These are phyloP conservation scores for Climacteris rufus DNA, from an alignment of 2,113 vertebrate genomes.

Conservation along the genomic window DNA sequence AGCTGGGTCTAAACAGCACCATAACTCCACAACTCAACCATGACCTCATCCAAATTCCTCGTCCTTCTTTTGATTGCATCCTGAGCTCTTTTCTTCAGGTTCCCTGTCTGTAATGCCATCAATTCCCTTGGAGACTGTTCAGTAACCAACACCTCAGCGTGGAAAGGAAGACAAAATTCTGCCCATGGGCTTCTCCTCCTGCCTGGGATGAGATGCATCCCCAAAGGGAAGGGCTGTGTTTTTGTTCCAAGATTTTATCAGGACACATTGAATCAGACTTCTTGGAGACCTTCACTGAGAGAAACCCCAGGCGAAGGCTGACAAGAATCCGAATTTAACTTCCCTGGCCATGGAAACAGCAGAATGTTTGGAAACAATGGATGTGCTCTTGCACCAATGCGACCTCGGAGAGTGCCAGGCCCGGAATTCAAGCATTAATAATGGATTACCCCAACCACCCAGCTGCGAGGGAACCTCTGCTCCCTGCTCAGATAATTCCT, in stretches of 20 bases:
- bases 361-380: neutral
- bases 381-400: neutral
- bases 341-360: accelerated
- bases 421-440: conserved; percentile 29
- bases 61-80: neutral
- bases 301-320: neutral
- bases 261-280: neutral
- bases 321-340: neutral
- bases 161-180: neutral
- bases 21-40: neutral
- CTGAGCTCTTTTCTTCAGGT: neutral
- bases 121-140: neutral
- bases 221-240: accelerated
- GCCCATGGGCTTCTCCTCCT: neutral
- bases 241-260: neutral
- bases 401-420: neutral
- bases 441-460: conserved; percentile 43
- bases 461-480: conserved; percentile 52
- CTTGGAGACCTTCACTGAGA: neutral
- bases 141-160: neutral
- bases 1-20: neutral
- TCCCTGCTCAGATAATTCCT: conserved; percentile 29
- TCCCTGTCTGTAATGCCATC: accelerated
- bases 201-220: neutral
- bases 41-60: neutral